phyloP scores from a whole-genome alignment of 64 coral and sea anemone species.

The Hydrozoanthus tunicans region DNA sequence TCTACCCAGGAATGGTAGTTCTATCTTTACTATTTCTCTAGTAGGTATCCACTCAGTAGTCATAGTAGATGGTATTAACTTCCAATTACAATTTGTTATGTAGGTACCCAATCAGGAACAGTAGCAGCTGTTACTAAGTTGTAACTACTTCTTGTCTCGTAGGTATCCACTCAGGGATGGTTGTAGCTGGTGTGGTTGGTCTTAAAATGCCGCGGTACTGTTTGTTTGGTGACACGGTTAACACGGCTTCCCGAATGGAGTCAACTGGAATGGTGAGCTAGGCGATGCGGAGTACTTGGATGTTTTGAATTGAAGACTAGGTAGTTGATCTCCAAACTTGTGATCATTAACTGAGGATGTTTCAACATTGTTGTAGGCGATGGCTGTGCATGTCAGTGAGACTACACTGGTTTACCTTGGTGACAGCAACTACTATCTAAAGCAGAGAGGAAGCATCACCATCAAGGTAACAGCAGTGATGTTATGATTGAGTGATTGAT shows the following conservation, averaged over 20 bases:
- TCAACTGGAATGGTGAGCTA: conserved; percentile 77
- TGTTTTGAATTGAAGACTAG: neutral
- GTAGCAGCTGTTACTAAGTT: no score
- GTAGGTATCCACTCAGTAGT: no score
- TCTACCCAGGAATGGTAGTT: no score
- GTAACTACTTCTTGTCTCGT: neutral
- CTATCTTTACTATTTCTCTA: no score
- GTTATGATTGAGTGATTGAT: neutral
- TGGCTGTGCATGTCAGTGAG: conserved; percentile 78
- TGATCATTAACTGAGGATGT: no score
- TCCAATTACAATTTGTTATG: no score
- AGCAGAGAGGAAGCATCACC: conserved; percentile 84
- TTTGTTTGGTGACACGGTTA: conserved; percentile 89
- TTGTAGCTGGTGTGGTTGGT: conserved; percentile 90
- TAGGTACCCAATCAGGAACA: no score
- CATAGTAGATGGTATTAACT: no score
- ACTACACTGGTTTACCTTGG: conserved; percentile 49
- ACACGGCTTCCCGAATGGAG: conserved; percentile 92
- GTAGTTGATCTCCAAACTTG: neutral
- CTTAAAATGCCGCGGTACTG: conserved; percentile 94
- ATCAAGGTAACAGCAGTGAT: conserved; percentile 67
- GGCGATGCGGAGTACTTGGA: no score
- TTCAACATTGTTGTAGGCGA: conserved; percentile 43
- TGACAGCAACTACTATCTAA: conserved; percentile 63
- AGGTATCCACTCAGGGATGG: conserved; percentile 88